A percentile compares a stretch with the other conserved stretches of the same genome.
phyloP scores from a whole-genome alignment of 2,113 vertebrate genomes.

The Lophius piscatorius region DNA sequence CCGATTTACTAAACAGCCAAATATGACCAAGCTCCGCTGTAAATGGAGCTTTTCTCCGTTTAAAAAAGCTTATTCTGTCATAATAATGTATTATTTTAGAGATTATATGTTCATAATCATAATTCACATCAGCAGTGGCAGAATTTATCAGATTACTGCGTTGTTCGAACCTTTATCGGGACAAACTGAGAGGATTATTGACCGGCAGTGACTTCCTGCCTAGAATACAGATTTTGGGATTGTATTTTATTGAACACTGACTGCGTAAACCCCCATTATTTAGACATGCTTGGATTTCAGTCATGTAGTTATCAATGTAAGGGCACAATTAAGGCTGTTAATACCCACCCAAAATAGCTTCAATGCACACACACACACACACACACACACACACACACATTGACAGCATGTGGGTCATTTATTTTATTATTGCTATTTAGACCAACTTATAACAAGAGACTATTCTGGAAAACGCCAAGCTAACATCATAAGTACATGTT shows the following conservation, averaged over 20 bases:
- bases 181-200: conserved; percentile 63
- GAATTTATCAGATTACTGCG: conserved; percentile 62
- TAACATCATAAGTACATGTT: too few species aligned
- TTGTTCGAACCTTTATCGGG: conserved; percentile 56
- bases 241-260: conserved; percentile 29
- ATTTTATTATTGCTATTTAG: conserved; percentile 35
- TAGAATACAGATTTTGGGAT: conserved; percentile 59
- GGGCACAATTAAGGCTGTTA: conserved; percentile 68
- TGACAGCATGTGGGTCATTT: background rate
- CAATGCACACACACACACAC: conserved; percentile 7
- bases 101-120: conserved; percentile 57
- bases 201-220: conserved; percentile 42
- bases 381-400: too few species aligned
- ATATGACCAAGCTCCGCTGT: conserved; percentile 35
- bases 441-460: conserved; percentile 3
- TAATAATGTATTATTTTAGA: conserved; percentile 50
- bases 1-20: conserved; percentile 35
- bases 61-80: conserved; percentile 45
- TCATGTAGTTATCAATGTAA: conserved; percentile 69
- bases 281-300: conserved; percentile 71
- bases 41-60: conserved; percentile 47
- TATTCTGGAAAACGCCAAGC: background rate
- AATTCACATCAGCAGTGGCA: conserved; percentile 60
- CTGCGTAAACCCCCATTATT: conserved; percentile 63
- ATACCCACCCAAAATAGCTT: conserved; percentile 9